Base-by-base conservation (phyloP, 2,113 vertebrate genomes). In the Toxotes chatareus region DNA sequence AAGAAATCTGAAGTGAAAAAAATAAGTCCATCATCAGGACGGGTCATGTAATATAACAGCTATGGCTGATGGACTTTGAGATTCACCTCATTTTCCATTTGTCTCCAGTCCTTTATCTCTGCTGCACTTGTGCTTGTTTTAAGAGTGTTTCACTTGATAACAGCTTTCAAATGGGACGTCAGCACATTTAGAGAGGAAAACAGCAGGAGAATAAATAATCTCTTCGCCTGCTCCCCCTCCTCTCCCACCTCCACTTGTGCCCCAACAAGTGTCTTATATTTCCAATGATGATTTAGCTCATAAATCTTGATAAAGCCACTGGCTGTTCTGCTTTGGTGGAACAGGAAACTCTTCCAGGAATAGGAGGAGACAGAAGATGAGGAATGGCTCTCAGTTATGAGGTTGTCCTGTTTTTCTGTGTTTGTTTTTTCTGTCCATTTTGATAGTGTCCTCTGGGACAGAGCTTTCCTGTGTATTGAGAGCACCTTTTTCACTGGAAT, bases 231-330 rank as follows among this genome's bases (percentile, higher is more conserved):
- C 62, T 80, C 55, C 13, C 47, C 32, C 71, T 46, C 64, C 71
- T 14, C 56, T 61, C 78, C 62, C 67, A 53, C 82, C 82, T 80
- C 78, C 76, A 84, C 76, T 55, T 40, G 34, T 70, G 64, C 83
- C 86, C 85, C 83, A 87, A 84, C 89, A 93, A 92, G 91, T 93
- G 91, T 93, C 91, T 93, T 91, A 89, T 94, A 93, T 94, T 93
- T 94, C 92, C 90, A 87, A 90, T 90, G 89, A 90, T 91, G 89
- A 93, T 89, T 90, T 87, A 63, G 87, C 90, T 88, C 93, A 93
- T 94, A 94, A 93, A 94, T 94, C 93, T 90, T 93, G 90, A 94
- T 93, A 91, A 91, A 92, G 89, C 90, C 86, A 86, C 82, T 80
- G 92, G 92, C 93, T 91, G 89, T 92, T 93, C 88, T 84, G 71